Conservation (phyloP, 2,113 vertebrate species). For the Canis aureus region DNA sequence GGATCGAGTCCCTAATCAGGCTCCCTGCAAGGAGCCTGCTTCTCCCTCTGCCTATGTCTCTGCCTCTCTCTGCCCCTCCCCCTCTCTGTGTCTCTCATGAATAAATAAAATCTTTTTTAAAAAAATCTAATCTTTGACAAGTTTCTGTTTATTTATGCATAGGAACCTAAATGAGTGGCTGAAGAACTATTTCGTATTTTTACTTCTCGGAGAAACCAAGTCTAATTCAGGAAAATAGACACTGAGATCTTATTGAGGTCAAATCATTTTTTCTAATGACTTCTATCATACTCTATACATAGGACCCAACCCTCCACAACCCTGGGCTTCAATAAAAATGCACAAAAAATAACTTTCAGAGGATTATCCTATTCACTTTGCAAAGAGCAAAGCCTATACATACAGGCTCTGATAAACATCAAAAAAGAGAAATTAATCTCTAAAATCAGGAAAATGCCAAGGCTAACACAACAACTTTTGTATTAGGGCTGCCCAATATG, state of each 20-base stretch:
- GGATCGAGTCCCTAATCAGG: too few species aligned
- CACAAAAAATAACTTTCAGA: not conserved
- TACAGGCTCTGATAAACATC: not conserved
- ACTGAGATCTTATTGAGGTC: not conserved
- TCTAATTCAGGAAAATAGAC: constrained; percentile 28
- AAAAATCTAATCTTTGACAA: not conserved
- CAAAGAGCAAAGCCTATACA: not conserved
- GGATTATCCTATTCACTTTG: not conserved
- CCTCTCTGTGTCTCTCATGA: not conserved
- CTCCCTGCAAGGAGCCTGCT: not conserved
- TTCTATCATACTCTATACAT: not conserved
- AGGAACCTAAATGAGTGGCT: not conserved
- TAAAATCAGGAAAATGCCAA: not conserved
- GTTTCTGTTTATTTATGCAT: not conserved
- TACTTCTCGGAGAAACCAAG: not conserved
- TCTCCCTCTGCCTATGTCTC: not conserved
- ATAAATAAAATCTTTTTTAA: not conserved
- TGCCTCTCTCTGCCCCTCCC: too few species aligned
- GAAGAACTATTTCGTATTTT: constrained; percentile 53
- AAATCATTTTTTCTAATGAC: not conserved
- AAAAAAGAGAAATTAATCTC: not conserved
- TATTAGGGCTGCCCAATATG: not conserved
- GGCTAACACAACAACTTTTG: not conserved
- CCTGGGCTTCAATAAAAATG: not conserved
- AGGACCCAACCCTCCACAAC: not conserved